Evolutionary conservation across 2,888 invertebrate genomes (phyloP), one percentile per base, ranked within the genome.

Genomic region (Phania funesta): DNA sequence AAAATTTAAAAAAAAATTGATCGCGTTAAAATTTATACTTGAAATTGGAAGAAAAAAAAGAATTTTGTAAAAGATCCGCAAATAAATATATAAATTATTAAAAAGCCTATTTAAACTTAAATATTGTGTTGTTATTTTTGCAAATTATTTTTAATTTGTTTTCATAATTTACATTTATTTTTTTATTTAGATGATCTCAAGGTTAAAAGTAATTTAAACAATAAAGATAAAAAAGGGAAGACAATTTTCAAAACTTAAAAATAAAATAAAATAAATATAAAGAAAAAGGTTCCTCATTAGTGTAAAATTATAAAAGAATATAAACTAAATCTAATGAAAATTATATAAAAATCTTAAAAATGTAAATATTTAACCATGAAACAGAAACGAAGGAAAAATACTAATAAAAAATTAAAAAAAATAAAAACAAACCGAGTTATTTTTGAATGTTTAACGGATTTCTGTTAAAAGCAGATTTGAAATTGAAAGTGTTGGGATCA

Each of bases 261-360:
- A 35, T 46, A 68, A 75, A 65, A 26, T 22, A 54, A 56, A 80
- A 65, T 56, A 56, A 76, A 56, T 24, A 79, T 71, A 50, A 44
- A 78, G 79, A 78, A 83, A 80, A 82, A 85, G 80, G 89, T 88
- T 88, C 89, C 88, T 88, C 88, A 86, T 87, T 89, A 88, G 88
- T 85, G 76, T 88, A 87, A 84, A 78, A 80, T 62, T 75, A 75
- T 67, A 64, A 56, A 38, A 71, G 32, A 50, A 60, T 70, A 80
- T 78, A 68, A 71, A 60, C 9, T 77, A 64, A 76, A 80, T 83
- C 76, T 60, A 83, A 79, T 46, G 65, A 52, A 58, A 48, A 64
- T 60, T 79, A 83, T 80, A 83, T 83, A 24, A 73, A 83, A 70
- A 84, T 85, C 82, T 85, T 84, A n/a, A 84, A 79, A 54, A 65